A percentile compares a stretch with the other conserved stretches of the same genome.
Evolutionary conservation across 2,113 vertebrate species (phyloP).

Genomic region (Promerops cafer): DNA sequence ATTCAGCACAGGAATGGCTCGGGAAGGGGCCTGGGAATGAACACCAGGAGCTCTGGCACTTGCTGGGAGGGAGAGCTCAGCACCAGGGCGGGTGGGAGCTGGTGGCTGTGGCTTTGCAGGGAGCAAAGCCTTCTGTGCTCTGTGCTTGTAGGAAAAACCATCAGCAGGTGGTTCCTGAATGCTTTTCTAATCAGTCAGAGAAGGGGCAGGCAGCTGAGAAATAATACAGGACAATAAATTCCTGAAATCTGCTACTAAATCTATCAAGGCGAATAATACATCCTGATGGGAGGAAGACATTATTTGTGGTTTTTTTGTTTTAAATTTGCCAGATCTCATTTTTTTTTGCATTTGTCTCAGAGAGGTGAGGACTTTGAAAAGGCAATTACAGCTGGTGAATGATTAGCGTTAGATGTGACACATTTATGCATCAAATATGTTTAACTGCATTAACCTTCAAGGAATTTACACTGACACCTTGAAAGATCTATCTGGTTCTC

Average conservation of each 20-base stretch:
- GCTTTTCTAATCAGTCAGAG: not conserved
- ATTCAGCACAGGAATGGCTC: fast-evolving
- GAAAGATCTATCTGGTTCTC: slow-evolving; percentile 25
- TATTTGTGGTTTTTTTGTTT: slow-evolving; percentile 27
- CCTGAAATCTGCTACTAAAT: slow-evolving; percentile 30
- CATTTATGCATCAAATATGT: slow-evolving; percentile 63
- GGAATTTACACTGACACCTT: slow-evolving; percentile 52
- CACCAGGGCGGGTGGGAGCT: fast-evolving
- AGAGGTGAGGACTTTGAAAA: slow-evolving; percentile 48
- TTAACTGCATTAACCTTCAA: slow-evolving; percentile 67
- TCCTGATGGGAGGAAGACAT: not conserved
- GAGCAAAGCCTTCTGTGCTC: not conserved
- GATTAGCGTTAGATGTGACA: slow-evolving; percentile 55
- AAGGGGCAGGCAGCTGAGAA: not conserved
- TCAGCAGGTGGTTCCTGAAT: not conserved
- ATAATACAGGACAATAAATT: slow-evolving; percentile 13
- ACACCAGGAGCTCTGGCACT: not conserved
- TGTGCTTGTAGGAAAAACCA: not conserved
- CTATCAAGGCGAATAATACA: slow-evolving; percentile 46
- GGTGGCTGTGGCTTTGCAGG: not conserved
- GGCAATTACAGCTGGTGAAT: slow-evolving; percentile 58
- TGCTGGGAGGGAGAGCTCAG: not conserved
- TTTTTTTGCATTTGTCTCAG: not conserved
- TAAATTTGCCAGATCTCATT: slow-evolving; percentile 26
- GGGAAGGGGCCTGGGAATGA: not conserved